Conservation (phyloP, 2,888 invertebrate genomes). For the Mesochorus sp. region DNA sequence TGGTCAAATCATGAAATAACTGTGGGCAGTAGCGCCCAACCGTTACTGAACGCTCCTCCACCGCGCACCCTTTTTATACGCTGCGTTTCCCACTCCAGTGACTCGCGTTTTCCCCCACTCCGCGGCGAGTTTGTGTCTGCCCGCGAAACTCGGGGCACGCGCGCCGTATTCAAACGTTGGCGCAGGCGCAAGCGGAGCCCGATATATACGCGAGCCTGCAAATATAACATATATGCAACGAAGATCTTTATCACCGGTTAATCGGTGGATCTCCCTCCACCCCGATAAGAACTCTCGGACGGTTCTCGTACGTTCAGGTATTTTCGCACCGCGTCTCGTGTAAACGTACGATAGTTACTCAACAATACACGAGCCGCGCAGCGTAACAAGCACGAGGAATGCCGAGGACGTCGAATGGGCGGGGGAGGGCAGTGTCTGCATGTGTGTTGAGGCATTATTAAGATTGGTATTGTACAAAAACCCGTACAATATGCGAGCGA, state of each 20-base stretch:
- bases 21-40: too few species aligned
- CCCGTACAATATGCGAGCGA: neutral
- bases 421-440: too few species aligned
- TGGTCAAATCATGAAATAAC: too few species aligned
- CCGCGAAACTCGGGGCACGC: neutral
- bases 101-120: neutral
- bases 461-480: neutral
- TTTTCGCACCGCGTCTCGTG: neutral
- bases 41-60: neutral
- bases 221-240: neutral
- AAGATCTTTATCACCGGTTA: neutral
- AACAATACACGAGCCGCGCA: neutral
- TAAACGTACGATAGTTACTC: neutral
- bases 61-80: neutral
- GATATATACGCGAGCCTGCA: too few species aligned
- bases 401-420: neutral
- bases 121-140: neutral
- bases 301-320: neutral
- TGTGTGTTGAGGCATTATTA: too few species aligned
- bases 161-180: neutral
- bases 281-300: constrained; percentile 1
- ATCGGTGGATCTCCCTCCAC: neutral
- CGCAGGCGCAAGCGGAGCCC: neutral
- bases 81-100: neutral
- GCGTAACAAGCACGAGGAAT: constrained; percentile 2